Evolutionary conservation across 1,140 invertebrate species (phyloP).

Genomic region (Phymorhynchus buccinoides): DNA sequence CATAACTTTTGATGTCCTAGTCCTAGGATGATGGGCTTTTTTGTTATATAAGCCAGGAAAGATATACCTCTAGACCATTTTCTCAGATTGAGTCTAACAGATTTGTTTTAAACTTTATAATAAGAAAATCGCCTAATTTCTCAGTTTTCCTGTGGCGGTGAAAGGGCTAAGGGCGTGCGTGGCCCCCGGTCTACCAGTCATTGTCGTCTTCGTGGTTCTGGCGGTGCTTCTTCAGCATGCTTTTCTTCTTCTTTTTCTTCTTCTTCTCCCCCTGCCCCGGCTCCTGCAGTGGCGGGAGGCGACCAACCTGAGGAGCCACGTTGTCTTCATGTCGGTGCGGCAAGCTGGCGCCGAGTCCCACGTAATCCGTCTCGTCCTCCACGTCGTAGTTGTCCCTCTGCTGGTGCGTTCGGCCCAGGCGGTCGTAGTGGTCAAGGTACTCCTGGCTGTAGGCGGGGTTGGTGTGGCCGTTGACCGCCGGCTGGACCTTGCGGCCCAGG

Average conservation of each 20-base stretch:
- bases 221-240: slow-evolving; percentile 52
- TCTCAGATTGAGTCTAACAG: too few species aligned
- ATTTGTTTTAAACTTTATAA: too few species aligned
- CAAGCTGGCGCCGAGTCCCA: slow-evolving; percentile 36
- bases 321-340: slow-evolving; percentile 12
- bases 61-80: too few species aligned
- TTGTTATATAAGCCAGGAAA: neutral
- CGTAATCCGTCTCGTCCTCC: slow-evolving; percentile 43
- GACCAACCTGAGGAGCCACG: slow-evolving; percentile 1
- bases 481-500: neutral
- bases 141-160: neutral
- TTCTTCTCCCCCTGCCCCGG: slow-evolving; percentile 30
- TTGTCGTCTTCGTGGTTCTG: slow-evolving; percentile 37
- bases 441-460: slow-evolving; percentile 15
- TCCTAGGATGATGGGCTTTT: neutral
- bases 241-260: slow-evolving; percentile 58
- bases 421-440: slow-evolving; percentile 34
- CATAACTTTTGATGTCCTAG: too few species aligned
- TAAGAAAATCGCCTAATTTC: neutral
- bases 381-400: too few species aligned
- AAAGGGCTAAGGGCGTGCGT: too few species aligned
- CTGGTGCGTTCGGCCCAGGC: neutral
- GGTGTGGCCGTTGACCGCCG: neutral
- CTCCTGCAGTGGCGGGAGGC: slow-evolving; percentile 48
- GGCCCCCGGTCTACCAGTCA: slow-evolving; percentile 22